Base-by-base conservation (phyloP, 2,797 vertebrate genomes). In the Chromis chromis region DNA sequence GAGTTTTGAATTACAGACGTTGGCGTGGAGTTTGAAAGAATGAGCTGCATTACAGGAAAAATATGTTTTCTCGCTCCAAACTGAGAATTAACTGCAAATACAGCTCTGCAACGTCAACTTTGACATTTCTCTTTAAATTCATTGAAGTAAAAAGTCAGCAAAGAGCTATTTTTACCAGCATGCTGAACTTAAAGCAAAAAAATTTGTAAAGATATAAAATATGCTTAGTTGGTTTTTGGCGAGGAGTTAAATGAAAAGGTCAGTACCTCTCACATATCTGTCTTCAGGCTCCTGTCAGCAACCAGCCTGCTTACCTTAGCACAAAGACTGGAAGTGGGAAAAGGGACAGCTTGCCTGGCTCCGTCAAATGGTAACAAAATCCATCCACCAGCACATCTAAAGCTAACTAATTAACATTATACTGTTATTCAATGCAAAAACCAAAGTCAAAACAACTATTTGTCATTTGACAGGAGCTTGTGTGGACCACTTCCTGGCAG, bases 321-420 rank as follows among this genome's bases (percentile, higher is more conserved):
- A 53, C 40, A 65, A 56, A 61, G 4, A 19, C 9, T 55, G 19
- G 0, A 62, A 48, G 17, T 6, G 3, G 9, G 25, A 22, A 10
- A n/a, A n/a, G 19, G 3, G 3, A 61, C 31, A 63, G 36, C 36
- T 27, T 21, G 9, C 1, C 4, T 22, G 16, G 3, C 27, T 52
- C 7, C n/a, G 49, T 58, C 39, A 67, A 62, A 61, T 10, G 17
- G 56, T 36, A 58, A 22, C 12, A 67, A 42, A 19, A 57, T 66
- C 2, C 1, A 49, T 17, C n/a, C 22, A 21, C n/a, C n/a, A 49
- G 19, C 3, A 10, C n/a, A 21, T 49, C 3, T 21, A 22, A 49
- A 22, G n/a, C 46, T 49, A 49, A 22, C 9, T 21, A 21, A 21
- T n/a, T 3, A 48, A 42, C 40, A 42, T 42, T 42, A 16, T 42